Evolutionary conservation across 2,113 vertebrate species (phyloP).

Genomic region (Mastomys natalensis): DNA sequence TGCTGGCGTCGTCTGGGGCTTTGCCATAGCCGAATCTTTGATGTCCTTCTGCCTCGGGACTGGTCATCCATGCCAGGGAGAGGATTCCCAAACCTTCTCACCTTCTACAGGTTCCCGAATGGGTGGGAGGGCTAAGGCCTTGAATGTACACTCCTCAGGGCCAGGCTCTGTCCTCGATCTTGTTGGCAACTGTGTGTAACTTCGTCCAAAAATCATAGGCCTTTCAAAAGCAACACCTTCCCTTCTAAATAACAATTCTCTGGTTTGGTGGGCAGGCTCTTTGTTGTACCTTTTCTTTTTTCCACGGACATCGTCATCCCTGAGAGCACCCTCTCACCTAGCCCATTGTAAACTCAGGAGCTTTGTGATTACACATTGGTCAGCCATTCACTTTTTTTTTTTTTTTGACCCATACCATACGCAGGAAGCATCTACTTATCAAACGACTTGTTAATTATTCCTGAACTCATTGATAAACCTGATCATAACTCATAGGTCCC

Average conservation of each 20-base stretch:
- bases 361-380: not conserved
- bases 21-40: slow-evolving; percentile 76
- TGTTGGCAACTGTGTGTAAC: not conserved
- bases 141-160: not conserved
- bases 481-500: not conserved
- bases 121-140: slow-evolving; percentile 14
- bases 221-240: not conserved
- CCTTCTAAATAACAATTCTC: not conserved
- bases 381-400: not conserved
- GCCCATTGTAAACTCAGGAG: not conserved
- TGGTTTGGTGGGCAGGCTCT: not conserved
- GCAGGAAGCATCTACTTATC: not conserved
- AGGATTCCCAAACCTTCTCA: slow-evolving; percentile 76
- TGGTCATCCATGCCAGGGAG: slow-evolving; percentile 67
- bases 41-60: slow-evolving; percentile 74
- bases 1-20: slow-evolving; percentile 72
- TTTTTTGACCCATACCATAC: not conserved
- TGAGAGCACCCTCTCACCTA: not conserved
- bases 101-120: slow-evolving; percentile 80
- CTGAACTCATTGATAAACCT: not conserved
- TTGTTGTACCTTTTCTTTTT: not conserved
- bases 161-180: not conserved
- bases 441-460: too few relatives aligned
- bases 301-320: not conserved
- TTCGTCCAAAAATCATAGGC: not conserved